These are phyloP conservation scores for Brachirus orientalis DNA, from an alignment of 2,113 vertebrate genomes.

Conservation along the genomic window DNA sequence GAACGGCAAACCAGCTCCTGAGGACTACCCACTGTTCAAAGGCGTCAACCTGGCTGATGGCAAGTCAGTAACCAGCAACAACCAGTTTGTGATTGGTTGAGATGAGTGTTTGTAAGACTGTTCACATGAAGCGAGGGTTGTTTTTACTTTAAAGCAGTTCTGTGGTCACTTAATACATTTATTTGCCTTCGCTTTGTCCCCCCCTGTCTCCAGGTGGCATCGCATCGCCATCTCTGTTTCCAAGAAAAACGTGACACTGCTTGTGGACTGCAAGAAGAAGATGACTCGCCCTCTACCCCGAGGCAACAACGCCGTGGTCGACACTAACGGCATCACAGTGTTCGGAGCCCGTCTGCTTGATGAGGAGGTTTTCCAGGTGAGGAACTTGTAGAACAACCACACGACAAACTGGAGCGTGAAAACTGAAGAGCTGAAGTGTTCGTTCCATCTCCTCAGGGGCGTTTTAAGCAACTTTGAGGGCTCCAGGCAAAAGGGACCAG, in stretches of 20 bases:
- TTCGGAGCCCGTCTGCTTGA: conserved; percentile 90
- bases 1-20: conserved; percentile 84
- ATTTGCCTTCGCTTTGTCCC: conserved; percentile 43
- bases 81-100: conserved; percentile 55
- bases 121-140: conserved; percentile 6
- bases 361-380: conserved; percentile 91
- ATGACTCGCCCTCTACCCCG: conserved; percentile 84
- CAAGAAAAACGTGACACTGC: conserved; percentile 88
- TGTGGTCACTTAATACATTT: conserved; percentile 24
- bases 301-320: conserved; percentile 82
- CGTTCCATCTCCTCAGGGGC: too few species aligned
- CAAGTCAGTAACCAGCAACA: conserved; percentile 88
- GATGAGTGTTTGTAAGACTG: too few species aligned
- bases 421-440: too few species aligned
- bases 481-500: too few species aligned
- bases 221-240: conserved; percentile 88
- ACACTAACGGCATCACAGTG: conserved; percentile 89
- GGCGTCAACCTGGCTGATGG: conserved; percentile 90
- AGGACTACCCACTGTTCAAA: conserved; percentile 89
- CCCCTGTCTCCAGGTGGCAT: conserved; percentile 85
- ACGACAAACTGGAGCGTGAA: too few species aligned
- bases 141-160: neutral
- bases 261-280: conserved; percentile 91
- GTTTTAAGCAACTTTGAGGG: too few species aligned
- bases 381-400: neutral